Evolutionary conservation across 2,113 vertebrate genomes (phyloP), one percentile per base, ranked within the genome.

Genomic region (Centropus unirufus): DNA sequence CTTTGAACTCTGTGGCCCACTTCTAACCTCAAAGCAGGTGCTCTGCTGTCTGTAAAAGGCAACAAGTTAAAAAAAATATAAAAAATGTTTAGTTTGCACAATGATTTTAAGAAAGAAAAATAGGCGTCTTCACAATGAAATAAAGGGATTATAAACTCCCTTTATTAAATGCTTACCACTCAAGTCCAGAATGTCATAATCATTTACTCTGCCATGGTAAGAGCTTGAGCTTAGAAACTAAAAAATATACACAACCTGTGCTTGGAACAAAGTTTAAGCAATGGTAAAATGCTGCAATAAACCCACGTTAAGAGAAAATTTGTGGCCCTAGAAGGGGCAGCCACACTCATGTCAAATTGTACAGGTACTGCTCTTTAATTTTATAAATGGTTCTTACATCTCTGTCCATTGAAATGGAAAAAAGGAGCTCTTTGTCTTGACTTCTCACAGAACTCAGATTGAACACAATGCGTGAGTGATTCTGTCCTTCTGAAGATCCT

Each of bases 341-440:
- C 20, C 7, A 57, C 7, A 30, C 23, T 66, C 59, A 64, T 36
- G 16, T 11, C 39, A 58, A 70, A 67, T 16, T 22, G 20, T 26
- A 34, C 0, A 21, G n/a, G 23, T 27, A 57, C 4, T 6, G 27
- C 32, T 39, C 59, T 57, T 83, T 54, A 55, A 70, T 91, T 87
- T 79, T 46, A 22, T 8, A 70, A 67, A 64, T 11, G 26, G 57
- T 51, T 89, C 98, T 97, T 97, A 99, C 99, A 92, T 99, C 98
- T 97, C 99, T 97, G 96, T 99, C 99, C 99, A 99, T 99, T 67
- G 99, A 99, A 23, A 98, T 99, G 96, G 99, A 99, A 93, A 99
- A 87, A 49, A 99, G 98, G 44, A 99, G 97, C 80, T 98, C 98
- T 36, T 74, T 96, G 89, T 96, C 98, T 49, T 98, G 97, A 11